phyloP scores from a whole-genome alignment of 2,888 invertebrate species.

The Acronicta psi region DNA sequence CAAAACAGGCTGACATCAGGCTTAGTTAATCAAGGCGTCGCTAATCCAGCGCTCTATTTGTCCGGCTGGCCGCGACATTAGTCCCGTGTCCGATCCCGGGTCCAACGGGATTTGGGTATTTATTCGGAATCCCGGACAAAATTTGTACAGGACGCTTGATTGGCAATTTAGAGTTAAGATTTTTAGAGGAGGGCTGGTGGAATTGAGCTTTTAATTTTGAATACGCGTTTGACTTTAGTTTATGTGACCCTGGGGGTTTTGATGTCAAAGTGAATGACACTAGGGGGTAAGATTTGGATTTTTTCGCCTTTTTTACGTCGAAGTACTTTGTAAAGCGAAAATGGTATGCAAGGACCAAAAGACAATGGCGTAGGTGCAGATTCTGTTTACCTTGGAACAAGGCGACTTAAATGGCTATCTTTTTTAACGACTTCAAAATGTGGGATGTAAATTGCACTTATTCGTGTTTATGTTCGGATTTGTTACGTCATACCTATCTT shows the following conservation, averaged over 20 bases:
- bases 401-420: too few species aligned
- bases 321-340: too few species aligned
- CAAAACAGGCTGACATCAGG: constrained; percentile 76
- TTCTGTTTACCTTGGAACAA: too few species aligned
- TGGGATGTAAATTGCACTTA: too few species aligned
- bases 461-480: too few species aligned
- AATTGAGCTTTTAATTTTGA: constrained; percentile 35
- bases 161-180: constrained; percentile 54
- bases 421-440: too few species aligned
- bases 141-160: constrained; percentile 64
- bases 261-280: too few species aligned
- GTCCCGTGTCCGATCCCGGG: constrained; percentile 74
- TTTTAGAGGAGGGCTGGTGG: constrained; percentile 16
- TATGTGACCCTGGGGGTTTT: not conserved
- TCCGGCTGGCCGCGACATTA: constrained; percentile 82
- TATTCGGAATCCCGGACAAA: constrained; percentile 64
- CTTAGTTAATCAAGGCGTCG: constrained; percentile 83
- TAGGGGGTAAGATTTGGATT: too few species aligned
- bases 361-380: too few species aligned
- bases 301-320: too few species aligned
- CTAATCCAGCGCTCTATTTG: constrained; percentile 82
- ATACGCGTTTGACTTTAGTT: constrained; percentile 11
- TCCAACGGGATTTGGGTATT: constrained; percentile 60
- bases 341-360: too few species aligned
- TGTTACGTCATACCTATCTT: too few species aligned